These are phyloP conservation scores for Pyralis farinalis DNA, from an alignment of 2,888 invertebrate species.

Conservation along the genomic window DNA sequence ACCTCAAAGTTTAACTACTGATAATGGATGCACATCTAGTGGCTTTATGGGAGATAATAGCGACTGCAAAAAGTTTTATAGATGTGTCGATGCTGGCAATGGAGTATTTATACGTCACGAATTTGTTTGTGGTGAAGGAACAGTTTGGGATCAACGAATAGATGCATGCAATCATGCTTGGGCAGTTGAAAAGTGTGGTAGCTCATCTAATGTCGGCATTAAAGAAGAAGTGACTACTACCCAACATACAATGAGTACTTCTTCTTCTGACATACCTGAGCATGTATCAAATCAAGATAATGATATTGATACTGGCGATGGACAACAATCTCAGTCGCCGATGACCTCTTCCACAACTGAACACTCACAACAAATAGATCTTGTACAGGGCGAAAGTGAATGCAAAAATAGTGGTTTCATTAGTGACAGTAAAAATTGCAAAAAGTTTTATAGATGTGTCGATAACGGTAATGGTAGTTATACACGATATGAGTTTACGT, in stretches of 20 bases:
- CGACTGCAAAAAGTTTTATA: slow-evolving; percentile 85
- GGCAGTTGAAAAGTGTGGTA: slow-evolving; percentile 53
- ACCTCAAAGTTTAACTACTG: slow-evolving; percentile 10
- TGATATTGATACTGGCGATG: slow-evolving; percentile 16
- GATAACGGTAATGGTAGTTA: slow-evolving; percentile 80
- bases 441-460: slow-evolving; percentile 89
- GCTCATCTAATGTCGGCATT: not conserved
- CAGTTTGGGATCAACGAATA: slow-evolving; percentile 80
- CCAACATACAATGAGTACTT: not conserved
- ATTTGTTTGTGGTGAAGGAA: slow-evolving; percentile 80
- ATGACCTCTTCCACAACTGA: slow-evolving; percentile 6
- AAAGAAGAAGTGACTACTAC: not conserved
- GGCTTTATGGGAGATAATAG: slow-evolving; percentile 80
- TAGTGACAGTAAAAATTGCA: slow-evolving; percentile 85
- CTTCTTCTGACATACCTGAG: not conserved
- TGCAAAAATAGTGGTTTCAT: slow-evolving; percentile 77
- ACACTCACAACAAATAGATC: not conserved
- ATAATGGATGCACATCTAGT: slow-evolving; percentile 48
- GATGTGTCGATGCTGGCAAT: slow-evolving; percentile 79
- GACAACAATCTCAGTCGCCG: slow-evolving; percentile 10
- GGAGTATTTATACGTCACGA: slow-evolving; percentile 70
- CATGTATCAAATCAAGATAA: slow-evolving; percentile 14
- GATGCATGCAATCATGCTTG: slow-evolving; percentile 81
- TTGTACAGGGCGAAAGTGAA: not conserved
- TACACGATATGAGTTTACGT: slow-evolving; percentile 85